These are phyloP conservation scores for Pachyramphus minor DNA, from an alignment of 2,113 vertebrate genomes.

Conservation along the genomic window DNA sequence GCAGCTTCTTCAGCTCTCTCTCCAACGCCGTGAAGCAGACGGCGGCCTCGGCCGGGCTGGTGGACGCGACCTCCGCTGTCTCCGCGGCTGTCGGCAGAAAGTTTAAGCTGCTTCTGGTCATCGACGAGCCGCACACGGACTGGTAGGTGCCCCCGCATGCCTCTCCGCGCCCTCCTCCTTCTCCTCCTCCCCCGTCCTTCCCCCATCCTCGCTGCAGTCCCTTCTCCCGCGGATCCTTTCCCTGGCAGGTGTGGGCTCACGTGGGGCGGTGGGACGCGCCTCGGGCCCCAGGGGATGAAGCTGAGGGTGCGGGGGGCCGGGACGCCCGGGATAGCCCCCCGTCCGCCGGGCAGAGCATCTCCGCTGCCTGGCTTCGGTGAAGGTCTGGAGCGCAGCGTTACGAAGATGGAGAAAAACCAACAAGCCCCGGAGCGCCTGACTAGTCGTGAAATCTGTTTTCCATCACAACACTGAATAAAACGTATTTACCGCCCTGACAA, in stretches of 20 bases:
- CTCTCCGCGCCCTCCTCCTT: neutral
- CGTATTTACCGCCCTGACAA: neutral
- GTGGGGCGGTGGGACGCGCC: neutral
- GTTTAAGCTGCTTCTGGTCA: constrained; percentile 92
- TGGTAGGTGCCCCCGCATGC: constrained; percentile 77
- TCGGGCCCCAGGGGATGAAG: neutral
- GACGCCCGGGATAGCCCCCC: neutral
- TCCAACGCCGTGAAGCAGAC: constrained; percentile 95
- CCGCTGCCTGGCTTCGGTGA: neutral
- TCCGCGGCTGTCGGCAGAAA: constrained; percentile 66
- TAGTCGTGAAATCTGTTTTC: neutral
- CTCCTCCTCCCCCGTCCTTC: neutral
- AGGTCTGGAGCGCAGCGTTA: neutral
- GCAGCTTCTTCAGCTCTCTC: constrained; percentile 94
- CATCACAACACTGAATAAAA: neutral
- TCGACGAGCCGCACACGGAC: constrained; percentile 91
- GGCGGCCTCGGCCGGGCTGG: constrained; percentile 83
- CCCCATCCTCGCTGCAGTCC: neutral
- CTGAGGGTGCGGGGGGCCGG: neutral
- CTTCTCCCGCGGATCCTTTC: neutral
- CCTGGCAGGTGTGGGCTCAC: neutral
- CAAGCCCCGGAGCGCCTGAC: neutral
- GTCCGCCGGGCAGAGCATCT: neutral
- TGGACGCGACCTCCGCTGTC: constrained; percentile 78
- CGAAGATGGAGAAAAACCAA: neutral